Evolutionary conservation across 2,888 invertebrate species (phyloP).

Genomic region (Diarsia brunnea): DNA sequence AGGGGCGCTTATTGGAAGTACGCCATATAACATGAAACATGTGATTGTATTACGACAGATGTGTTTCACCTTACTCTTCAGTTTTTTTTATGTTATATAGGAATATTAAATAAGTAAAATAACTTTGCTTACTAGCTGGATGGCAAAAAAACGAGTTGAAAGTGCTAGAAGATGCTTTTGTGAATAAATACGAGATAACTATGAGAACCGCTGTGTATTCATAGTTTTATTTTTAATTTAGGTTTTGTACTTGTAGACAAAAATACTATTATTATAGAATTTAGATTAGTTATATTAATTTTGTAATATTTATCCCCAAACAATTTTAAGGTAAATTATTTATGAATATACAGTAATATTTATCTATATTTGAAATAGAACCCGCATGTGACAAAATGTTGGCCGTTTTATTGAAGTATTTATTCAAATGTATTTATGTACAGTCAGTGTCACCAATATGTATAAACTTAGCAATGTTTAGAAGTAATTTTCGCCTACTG

Average conservation of each 20-base stretch:
- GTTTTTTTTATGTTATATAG: background rate
- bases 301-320: slow-evolving; percentile 21
- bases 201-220: background rate
- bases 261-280: background rate
- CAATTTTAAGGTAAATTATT: slow-evolving; percentile 29
- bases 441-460: too few species aligned
- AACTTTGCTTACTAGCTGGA: background rate
- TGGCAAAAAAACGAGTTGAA: background rate
- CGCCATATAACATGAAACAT: background rate
- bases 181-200: background rate
- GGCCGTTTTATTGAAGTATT: background rate
- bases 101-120: background rate
- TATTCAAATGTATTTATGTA: background rate
- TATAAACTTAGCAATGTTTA: too few species aligned
- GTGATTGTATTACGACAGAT: background rate
- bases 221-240: background rate
- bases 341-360: background rate
- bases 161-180: background rate
- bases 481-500: too few species aligned
- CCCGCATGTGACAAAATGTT: background rate
- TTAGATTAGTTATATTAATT: background rate
- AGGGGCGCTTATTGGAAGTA: slow-evolving; percentile 7
- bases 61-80: background rate
- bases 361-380: background rate
- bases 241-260: background rate